A percentile compares a stretch with the other conserved stretches of the same genome.
Conservation (phyloP, 2,113 vertebrate genomes). For the Phylloscopus whistleri region DNA sequence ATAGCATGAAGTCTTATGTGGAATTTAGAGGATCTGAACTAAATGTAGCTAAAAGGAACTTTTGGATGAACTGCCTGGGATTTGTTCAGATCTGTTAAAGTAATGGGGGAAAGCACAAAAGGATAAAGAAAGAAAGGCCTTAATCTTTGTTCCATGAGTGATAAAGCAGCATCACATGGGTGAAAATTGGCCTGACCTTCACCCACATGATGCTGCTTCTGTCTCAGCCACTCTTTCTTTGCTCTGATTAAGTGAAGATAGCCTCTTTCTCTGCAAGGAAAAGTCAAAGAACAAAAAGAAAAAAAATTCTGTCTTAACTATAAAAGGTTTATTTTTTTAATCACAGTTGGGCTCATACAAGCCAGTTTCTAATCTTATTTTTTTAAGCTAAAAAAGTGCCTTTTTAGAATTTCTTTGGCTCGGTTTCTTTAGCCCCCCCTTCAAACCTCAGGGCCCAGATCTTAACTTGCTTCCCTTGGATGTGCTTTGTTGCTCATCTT, state of each 20-base stretch:
- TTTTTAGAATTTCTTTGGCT: conserved; percentile 78
- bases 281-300: conserved; percentile 80
- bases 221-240: conserved; percentile 75
- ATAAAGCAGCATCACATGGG: conserved; percentile 78
- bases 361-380: conserved; percentile 79
- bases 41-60: conserved; percentile 74
- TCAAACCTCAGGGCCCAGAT: conserved; percentile 61
- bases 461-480: conserved; percentile 73
- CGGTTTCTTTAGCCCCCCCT: conserved; percentile 58
- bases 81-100: conserved; percentile 80
- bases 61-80: conserved; percentile 72
- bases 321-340: conserved; percentile 82
- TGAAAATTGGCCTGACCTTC: conserved; percentile 83
- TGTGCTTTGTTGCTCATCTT: conserved; percentile 65
- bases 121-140: conserved; percentile 76
- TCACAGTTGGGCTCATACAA: conserved; percentile 80
- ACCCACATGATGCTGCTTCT: conserved; percentile 71
- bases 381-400: conserved; percentile 65
- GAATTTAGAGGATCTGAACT: conserved; percentile 77
- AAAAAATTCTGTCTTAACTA: conserved; percentile 73
- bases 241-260: conserved; percentile 82
- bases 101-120: conserved; percentile 79
- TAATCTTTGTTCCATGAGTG: conserved; percentile 78
- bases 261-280: conserved; percentile 76
- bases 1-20: conserved; percentile 50